These are phyloP conservation scores for Chironex yamaguchii DNA, from an alignment of 30 jellyfish, hydroid and myxozoan species.

Conservation along the genomic window DNA sequence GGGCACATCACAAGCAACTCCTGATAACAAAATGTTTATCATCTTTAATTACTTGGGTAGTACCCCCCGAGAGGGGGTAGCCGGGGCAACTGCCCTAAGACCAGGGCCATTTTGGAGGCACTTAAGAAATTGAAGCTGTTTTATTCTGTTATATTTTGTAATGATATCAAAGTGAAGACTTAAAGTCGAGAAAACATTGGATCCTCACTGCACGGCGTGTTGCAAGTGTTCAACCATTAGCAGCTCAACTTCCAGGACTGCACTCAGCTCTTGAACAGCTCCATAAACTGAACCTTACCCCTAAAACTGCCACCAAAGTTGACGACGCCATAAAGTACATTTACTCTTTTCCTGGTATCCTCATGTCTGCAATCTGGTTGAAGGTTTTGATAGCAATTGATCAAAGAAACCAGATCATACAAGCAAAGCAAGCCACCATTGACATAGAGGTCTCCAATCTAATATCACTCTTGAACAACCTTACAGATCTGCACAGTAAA, in stretches of 20 bases:
- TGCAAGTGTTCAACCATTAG: slow-evolving; percentile 59
- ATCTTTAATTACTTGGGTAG: no score
- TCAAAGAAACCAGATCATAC: slow-evolving; percentile 42
- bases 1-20: no score
- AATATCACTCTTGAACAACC: not conserved
- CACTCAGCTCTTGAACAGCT: slow-evolving; percentile 46
- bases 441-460: slow-evolving; percentile 39
- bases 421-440: slow-evolving; percentile 58
- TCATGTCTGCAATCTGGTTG: slow-evolving; percentile 50
- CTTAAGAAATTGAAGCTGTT: no score
- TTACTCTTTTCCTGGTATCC: slow-evolving; percentile 33
- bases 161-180: no score
- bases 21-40: no score
- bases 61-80: no score
- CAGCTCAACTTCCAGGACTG: slow-evolving; percentile 59
- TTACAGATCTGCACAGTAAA: slow-evolving; percentile 13
- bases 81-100: no score
- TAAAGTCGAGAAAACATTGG: no score
- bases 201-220: slow-evolving; percentile 57
- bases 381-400: slow-evolving; percentile 25
- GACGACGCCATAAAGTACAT: slow-evolving; percentile 26
- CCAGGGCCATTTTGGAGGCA: no score
- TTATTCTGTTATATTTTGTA: no score
- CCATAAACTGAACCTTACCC: slow-evolving; percentile 7
- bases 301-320: slow-evolving; percentile 41